Base-by-base conservation (phyloP, 2,797 vertebrate genomes). In the Sebastiscus albofasciatus region DNA sequence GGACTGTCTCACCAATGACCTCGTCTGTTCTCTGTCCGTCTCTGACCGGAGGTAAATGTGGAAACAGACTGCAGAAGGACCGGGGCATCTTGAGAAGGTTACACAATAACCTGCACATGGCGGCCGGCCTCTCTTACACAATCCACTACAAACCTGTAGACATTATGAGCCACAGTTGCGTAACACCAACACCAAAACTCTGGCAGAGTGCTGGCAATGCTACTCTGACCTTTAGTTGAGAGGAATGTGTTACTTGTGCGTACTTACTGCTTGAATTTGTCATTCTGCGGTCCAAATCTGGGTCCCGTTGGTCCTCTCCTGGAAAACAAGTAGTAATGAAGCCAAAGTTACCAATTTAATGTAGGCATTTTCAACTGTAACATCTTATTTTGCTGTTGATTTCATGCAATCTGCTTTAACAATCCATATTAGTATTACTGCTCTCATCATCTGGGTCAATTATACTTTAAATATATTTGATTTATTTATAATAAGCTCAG, bases 241-340 rank as follows among this genome's bases (percentile, higher is more conserved):
- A 71, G 75, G 72, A 77, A 78, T 71, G 83, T 31, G 76, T 79
- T 72, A 24, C 24, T 24, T 24, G 24, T 24, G 24, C 12, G 46
- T 89, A 98, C 98, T 97, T 95, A 99, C 98, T 99, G 97, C 92
- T 97, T 98, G 90, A 99, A 96, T 95, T 98, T 99, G 91, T 99
- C 98, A 95, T 97, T 99, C 94, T 97, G 97, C 69, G 96, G 95
- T 93, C 97, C 98, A 95, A 99, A 98, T 85, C 97, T 96, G 91
- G 98, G 97, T 94, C 96, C 98, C n/a, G 97, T 96, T 13, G 98
- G 98, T 27, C 98, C 98, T 88, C 98, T 97, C 96, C 98, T 99
- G 93, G 24, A 94, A 90, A 87, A 85, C 39, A 80, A 27, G 58
- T n/a, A 72, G 33, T 7, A 9, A 39, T 9, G 0, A 58, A 75